These are phyloP conservation scores for Catharus ustulatus DNA, from an alignment of 2,797 vertebrate genomes.

Conservation along the genomic window DNA sequence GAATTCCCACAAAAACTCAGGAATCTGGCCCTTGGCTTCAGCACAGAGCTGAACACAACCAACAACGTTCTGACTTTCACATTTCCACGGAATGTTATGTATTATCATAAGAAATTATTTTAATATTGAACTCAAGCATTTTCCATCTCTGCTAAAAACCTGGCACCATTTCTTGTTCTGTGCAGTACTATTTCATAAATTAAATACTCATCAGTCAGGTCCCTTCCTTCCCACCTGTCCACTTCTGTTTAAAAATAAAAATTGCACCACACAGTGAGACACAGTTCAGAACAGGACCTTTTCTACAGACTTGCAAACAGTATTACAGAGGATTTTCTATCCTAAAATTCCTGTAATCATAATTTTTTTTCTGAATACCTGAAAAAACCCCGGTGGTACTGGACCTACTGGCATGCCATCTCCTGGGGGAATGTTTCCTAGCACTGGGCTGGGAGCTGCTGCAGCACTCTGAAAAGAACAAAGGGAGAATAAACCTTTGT, in stretches of 20 bases:
- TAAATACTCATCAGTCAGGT: not conserved
- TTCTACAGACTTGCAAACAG: slow-evolving; percentile 51
- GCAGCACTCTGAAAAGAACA: slow-evolving; percentile 92
- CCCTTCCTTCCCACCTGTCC: not conserved
- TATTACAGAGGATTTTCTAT: slow-evolving; percentile 43
- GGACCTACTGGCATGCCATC: slow-evolving; percentile 97
- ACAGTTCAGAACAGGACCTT: slow-evolving; percentile 44
- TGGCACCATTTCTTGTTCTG: not conserved
- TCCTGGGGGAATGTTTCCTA: slow-evolving; percentile 95
- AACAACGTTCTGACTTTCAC: not conserved
- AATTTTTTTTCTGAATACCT: slow-evolving; percentile 85
- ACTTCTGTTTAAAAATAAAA: not conserved
- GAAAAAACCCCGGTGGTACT: slow-evolving; percentile 96
- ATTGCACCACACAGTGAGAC: slow-evolving; percentile 11
- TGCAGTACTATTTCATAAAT: not conserved
- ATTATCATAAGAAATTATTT: not conserved
- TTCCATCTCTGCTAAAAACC: not conserved
- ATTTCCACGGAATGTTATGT: not conserved
- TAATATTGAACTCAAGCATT: not conserved
- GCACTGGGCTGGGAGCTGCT: slow-evolving; percentile 93
- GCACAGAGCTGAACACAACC: not conserved
- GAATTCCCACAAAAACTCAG: not conserved
- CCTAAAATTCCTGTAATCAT: slow-evolving; percentile 69
- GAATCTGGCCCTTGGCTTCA: not conserved
- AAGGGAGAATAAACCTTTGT: slow-evolving; percentile 80